A percentile compares a stretch with the other conserved stretches of the same genome.
Evolutionary conservation across 2,888 invertebrate species (phyloP).

Genomic region (Notocelia uddmanniana): DNA sequence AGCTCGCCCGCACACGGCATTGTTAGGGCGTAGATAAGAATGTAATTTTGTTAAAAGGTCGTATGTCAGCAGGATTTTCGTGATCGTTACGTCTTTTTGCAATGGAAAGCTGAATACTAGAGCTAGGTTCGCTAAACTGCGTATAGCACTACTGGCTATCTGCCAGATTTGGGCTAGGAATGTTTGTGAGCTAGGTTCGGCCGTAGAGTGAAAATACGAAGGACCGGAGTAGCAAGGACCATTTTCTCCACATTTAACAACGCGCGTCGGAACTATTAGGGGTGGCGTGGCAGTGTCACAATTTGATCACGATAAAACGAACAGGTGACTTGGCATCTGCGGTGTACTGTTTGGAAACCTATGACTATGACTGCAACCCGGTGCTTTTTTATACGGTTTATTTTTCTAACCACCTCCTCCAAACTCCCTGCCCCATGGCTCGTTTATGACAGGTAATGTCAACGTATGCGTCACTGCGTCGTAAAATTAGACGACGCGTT

Average conservation of each 20-base stretch:
- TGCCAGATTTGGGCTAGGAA: slow-evolving; percentile 30
- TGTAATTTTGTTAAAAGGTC: background rate
- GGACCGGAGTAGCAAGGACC: background rate
- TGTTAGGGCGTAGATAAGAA: slow-evolving; percentile 7
- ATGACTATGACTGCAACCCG: too few species aligned
- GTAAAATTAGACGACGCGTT: slow-evolving; percentile 28
- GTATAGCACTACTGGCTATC: slow-evolving; percentile 26
- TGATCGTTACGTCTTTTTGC: background rate
- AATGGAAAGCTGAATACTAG: background rate
- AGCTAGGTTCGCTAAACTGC: slow-evolving; percentile 26
- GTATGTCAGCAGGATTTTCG: background rate
- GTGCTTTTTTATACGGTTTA: too few species aligned
- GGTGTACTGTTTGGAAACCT: too few species aligned
- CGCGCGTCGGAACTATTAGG: too few species aligned
- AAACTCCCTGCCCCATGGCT: slow-evolving; percentile 5
- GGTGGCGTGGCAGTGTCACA: too few species aligned
- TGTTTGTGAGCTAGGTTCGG: slow-evolving; percentile 23
- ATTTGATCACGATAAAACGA: too few species aligned
- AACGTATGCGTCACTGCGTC: slow-evolving; percentile 22
- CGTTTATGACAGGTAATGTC: slow-evolving; percentile 33
- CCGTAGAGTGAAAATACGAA: background rate
- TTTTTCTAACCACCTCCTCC: background rate
- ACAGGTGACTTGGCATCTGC: too few species aligned
- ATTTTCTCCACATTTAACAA: too few species aligned
- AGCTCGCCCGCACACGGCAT: background rate